phyloP scores from a whole-genome alignment of 2,797 vertebrate genomes.

The Hyperoplus lanceolatus region DNA sequence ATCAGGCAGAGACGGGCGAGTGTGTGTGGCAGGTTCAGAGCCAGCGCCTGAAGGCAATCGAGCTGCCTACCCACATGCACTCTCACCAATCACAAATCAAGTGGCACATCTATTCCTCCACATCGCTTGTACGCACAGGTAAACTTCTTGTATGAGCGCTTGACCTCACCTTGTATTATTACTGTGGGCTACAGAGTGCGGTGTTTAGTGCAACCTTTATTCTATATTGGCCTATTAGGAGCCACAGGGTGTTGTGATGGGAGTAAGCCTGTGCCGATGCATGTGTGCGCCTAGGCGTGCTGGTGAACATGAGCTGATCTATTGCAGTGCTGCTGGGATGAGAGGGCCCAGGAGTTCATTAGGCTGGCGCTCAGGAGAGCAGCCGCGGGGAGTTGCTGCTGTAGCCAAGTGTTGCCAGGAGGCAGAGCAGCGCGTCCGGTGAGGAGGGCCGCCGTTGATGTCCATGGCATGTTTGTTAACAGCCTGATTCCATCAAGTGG shows the following conservation, averaged over 20 bases:
- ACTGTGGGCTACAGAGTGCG: slow-evolving; percentile 65
- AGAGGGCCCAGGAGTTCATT: slow-evolving; percentile 83
- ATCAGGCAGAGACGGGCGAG: slow-evolving; percentile 76
- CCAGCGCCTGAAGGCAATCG: slow-evolving; percentile 71
- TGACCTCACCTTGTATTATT: slow-evolving; percentile 69
- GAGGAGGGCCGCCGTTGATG: slow-evolving; percentile 82
- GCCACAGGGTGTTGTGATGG: slow-evolving; percentile 67
- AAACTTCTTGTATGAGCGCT: slow-evolving; percentile 50
- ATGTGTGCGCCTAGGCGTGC: slow-evolving; percentile 62
- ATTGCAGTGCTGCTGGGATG: slow-evolving; percentile 75
- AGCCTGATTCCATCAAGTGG: slow-evolving; percentile 85
- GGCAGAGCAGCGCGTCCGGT: slow-evolving; percentile 77
- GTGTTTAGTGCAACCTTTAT: slow-evolving; percentile 73
- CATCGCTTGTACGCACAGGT: slow-evolving; percentile 69
- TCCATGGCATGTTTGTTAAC: slow-evolving; percentile 86
- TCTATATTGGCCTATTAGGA: slow-evolving; percentile 79
- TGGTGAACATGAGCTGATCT: slow-evolving; percentile 63
- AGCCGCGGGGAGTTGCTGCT: slow-evolving; percentile 77
- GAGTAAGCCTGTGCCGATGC: slow-evolving; percentile 59
- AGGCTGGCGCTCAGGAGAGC: slow-evolving; percentile 82
- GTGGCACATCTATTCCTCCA: slow-evolving; percentile 58
- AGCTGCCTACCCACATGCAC: slow-evolving; percentile 72
- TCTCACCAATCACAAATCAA: slow-evolving; percentile 76
- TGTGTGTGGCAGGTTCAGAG: slow-evolving; percentile 81
- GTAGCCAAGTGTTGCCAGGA: slow-evolving; percentile 83